Evolutionary conservation across 2,797 vertebrate genomes (phyloP), one percentile per base, ranked within the genome.

Genomic region (Ptychadena robeensis): DNA sequence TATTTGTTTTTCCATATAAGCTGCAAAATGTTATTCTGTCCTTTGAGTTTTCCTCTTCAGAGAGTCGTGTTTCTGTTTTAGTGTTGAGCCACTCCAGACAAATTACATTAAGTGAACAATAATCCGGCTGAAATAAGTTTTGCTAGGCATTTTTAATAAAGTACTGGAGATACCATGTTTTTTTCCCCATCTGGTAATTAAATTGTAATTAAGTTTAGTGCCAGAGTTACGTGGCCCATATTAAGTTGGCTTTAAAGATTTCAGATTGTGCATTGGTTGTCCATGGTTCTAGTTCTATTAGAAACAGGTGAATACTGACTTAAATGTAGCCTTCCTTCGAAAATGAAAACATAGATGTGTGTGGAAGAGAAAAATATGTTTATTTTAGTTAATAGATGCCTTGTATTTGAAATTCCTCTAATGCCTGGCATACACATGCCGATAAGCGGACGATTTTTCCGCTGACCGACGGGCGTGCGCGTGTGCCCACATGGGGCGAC

Each of bases 81-180:
- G 15, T 30, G 66, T 37, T 53, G 15, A 40, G 25, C 40, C 53
- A 80, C 82, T 53, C 65, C 32, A 78, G 65, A 71, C 48, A 85
- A 85, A 85, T 85, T 85, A 80, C 75, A 85, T 85, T 80, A 85
- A 65, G 79, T 73, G 40, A 76, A 85, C 80, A 85, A 76, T 81
- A 85, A 85, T 85, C 78, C 69, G 65, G 78, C 34, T 74, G 68
- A 66, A 74, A 67, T 65, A 85, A 76, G 57, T 80, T 75, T 75
- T 81, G 72, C 78, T 53, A 70, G 78, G 78, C 64, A 64, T 85
- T 80, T 85, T 81, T 85, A 85, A 85, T 85, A 85, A 84, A 80
- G 78, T 75, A 57, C 38, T 40, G 61, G 75, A 85, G 72, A 85
- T 85, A 76, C 79, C 78, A 76, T 76, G 83, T 57, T 81, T 85